phyloP scores from a whole-genome alignment of 1,140 invertebrate species.

The Nautilus pompilius region DNA sequence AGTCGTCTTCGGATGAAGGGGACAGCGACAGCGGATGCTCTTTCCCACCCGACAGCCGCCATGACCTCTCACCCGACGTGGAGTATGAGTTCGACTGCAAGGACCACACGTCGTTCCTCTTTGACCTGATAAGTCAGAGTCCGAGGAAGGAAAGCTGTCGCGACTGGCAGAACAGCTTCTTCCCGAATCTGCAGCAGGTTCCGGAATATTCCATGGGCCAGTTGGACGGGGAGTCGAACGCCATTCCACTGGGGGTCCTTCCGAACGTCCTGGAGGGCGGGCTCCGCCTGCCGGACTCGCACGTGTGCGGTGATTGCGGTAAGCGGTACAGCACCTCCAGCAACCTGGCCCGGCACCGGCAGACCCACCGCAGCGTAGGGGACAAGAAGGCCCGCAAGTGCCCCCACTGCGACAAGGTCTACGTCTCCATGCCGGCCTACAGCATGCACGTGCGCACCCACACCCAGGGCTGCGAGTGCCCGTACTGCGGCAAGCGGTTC shows the following conservation, averaged over 20 bases:
- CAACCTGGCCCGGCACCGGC: conserved; percentile 53
- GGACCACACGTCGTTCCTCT: conserved; percentile 26
- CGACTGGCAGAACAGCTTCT: conserved; percentile 15
- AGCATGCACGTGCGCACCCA: conserved; percentile 97
- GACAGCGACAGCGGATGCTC: conserved; percentile 36
- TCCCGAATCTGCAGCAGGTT: conserved; percentile 4
- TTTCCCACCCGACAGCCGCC: conserved; percentile 21
- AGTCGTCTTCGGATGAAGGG: conserved; percentile 13
- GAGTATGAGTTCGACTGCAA: conserved; percentile 29
- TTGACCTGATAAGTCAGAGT: conserved; percentile 33
- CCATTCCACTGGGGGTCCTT: background rate
- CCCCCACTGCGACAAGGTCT: conserved; percentile 86
- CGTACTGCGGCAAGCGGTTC: conserved; percentile 94
- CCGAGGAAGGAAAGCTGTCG: conserved; percentile 17
- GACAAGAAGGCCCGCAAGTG: conserved; percentile 65
- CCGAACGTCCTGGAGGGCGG: background rate
- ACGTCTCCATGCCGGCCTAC: conserved; percentile 95
- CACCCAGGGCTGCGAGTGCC: conserved; percentile 86
- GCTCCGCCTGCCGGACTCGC: conserved; percentile 11
- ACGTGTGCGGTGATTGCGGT: conserved; percentile 51
- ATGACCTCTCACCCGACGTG: conserved; percentile 24
- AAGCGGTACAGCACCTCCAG: conserved; percentile 55
- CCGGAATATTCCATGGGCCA: conserved; percentile 7
- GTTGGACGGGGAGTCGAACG: background rate
- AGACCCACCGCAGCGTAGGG: conserved; percentile 47